A percentile compares a stretch with the other conserved stretches of the same genome.
Evolutionary conservation across 2,888 invertebrate species (phyloP).

Genomic region (Choreutis nemorana): DNA sequence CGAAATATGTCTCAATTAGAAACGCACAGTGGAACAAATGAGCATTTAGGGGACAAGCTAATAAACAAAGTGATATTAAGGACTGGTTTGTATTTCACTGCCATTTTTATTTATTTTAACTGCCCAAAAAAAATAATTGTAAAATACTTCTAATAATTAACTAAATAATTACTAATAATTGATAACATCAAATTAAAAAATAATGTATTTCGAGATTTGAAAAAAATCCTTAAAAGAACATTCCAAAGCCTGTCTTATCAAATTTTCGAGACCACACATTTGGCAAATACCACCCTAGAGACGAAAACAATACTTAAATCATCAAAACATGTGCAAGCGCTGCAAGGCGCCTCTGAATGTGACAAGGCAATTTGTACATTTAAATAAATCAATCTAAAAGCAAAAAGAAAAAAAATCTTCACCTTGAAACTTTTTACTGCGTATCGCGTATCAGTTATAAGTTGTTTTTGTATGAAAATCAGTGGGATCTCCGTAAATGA

Average conservation of each 20-base stretch:
- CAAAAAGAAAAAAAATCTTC: background rate
- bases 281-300: slow-evolving; percentile 12
- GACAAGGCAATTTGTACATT: slow-evolving; percentile 10
- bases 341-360: slow-evolving; percentile 5
- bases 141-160: background rate
- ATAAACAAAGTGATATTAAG: slow-evolving; percentile 14
- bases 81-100: background rate
- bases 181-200: too few species aligned
- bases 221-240: too few species aligned
- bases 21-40: slow-evolving; percentile 28
- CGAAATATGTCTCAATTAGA: slow-evolving; percentile 59
- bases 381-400: background rate
- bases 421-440: background rate
- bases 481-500: background rate
- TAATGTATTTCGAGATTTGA: too few species aligned
- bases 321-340: slow-evolving; percentile 5
- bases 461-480: background rate
- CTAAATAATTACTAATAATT: too few species aligned
- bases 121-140: background rate
- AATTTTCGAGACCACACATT: slow-evolving; percentile 15
- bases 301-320: slow-evolving; percentile 8
- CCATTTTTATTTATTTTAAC: background rate
- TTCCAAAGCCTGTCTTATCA: too few species aligned
- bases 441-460: background rate
- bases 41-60: slow-evolving; percentile 21